phyloP scores from a whole-genome alignment of 2,113 vertebrate species.

The Deroptyus accipitrinus region DNA sequence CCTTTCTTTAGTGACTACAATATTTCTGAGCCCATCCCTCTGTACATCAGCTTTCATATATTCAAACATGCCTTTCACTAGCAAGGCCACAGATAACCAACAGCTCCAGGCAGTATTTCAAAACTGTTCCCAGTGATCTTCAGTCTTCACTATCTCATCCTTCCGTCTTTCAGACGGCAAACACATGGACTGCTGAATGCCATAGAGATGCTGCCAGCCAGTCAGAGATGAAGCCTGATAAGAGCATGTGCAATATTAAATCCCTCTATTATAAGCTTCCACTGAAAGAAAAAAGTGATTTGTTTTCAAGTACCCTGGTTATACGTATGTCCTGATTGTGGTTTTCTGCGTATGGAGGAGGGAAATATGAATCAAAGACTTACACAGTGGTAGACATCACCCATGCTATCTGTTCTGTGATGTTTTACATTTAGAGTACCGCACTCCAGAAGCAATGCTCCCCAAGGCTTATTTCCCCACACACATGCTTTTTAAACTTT shows the following conservation, averaged over 20 bases:
- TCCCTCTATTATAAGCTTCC: background rate
- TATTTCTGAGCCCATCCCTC: background rate
- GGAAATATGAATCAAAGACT: background rate
- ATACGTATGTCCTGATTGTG: rapidly evolving
- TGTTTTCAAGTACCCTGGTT: background rate
- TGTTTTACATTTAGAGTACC: background rate
- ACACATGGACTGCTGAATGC: background rate
- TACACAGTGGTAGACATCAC: background rate
- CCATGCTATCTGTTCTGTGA: background rate
- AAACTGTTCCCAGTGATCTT: background rate
- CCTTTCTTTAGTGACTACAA: background rate
- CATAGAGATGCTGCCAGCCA: background rate
- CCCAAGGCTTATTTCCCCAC: background rate
- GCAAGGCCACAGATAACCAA: background rate
- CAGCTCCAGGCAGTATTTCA: background rate
- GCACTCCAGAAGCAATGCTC: background rate
- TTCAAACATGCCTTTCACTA: background rate
- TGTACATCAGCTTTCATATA: background rate
- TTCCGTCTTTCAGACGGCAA: background rate
- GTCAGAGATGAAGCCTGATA: background rate
- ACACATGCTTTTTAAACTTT: background rate
- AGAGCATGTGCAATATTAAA: background rate
- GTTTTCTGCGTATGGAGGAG: background rate
- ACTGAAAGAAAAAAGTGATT: background rate
- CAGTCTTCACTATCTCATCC: background rate